Evolutionary conservation across 2,113 vertebrate species (phyloP).

Genomic region (Piprites chloris): DNA sequence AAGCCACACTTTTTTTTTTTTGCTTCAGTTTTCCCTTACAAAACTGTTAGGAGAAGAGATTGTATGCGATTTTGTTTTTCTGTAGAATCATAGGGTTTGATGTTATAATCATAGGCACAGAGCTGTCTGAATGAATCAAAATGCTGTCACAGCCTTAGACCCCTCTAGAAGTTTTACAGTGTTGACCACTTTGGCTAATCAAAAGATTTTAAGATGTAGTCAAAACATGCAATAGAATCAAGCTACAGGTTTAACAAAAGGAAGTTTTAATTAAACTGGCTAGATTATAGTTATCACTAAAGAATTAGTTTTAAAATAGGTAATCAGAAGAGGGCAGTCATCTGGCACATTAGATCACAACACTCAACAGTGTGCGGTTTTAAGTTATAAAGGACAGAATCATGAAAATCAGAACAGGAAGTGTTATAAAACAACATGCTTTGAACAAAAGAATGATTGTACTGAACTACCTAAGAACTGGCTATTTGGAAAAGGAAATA

Average conservation of each 20-base stretch:
- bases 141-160: background rate
- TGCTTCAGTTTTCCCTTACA: background rate
- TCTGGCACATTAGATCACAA: background rate
- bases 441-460: background rate
- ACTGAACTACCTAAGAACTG: background rate
- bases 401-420: background rate
- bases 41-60: background rate
- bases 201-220: background rate
- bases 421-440: background rate
- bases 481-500: background rate
- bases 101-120: background rate
- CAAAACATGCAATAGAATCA: background rate
- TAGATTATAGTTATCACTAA: background rate
- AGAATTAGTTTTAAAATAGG: background rate
- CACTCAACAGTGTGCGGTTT: background rate
- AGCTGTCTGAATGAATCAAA: background rate
- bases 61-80: background rate
- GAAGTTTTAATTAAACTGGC: background rate
- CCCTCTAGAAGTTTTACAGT: background rate
- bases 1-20: background rate
- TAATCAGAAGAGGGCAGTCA: background rate
- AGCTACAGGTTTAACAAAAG: background rate
- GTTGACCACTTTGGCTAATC: background rate
- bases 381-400: background rate
- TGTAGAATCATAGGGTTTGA: background rate